Conservation (phyloP, 1,140 invertebrate genomes). For the Teleogryllus occipitalis region DNA sequence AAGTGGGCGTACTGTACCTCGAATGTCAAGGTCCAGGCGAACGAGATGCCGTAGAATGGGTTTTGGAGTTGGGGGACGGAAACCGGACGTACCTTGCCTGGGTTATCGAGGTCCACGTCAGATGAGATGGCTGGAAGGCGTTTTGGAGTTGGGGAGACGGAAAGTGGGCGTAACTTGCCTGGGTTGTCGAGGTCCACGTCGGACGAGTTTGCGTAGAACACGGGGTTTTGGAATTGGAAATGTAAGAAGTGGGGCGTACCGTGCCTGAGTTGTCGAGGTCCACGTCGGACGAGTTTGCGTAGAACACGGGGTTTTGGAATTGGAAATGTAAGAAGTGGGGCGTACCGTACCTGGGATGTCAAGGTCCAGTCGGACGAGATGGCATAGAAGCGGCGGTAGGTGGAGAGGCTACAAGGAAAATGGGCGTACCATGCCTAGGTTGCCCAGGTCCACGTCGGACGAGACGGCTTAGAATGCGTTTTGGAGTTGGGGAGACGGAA, state of each 20-base stretch:
- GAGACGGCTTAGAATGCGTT: conserved; percentile 89
- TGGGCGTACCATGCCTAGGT: conserved; percentile 63
- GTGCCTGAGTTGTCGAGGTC: conserved; percentile 69
- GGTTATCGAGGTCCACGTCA: conserved; percentile 70
- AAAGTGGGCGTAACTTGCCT: no score
- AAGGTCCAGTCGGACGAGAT: conserved; percentile 76
- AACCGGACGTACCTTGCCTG: conserved; percentile 66
- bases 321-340: conserved; percentile 12
- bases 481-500: no score
- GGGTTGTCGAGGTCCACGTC: no score
- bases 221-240: not conserved
- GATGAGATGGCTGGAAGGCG: conserved; percentile 81
- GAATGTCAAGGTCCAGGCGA: no score
- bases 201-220: no score
- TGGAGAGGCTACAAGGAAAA: no score
- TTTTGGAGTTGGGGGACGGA: no score
- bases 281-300: conserved; percentile 75
- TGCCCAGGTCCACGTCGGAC: conserved; percentile 70
- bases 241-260: conserved; percentile 41
- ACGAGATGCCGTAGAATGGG: no score
- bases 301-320: conserved; percentile 39
- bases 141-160: no score
- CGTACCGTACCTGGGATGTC: conserved; percentile 70
- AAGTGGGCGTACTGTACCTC: no score
- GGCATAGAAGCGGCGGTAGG: conserved; percentile 79